These are phyloP conservation scores for Erythrolamprus reginae DNA, from an alignment of 2,113 vertebrate genomes.

Conservation along the genomic window DNA sequence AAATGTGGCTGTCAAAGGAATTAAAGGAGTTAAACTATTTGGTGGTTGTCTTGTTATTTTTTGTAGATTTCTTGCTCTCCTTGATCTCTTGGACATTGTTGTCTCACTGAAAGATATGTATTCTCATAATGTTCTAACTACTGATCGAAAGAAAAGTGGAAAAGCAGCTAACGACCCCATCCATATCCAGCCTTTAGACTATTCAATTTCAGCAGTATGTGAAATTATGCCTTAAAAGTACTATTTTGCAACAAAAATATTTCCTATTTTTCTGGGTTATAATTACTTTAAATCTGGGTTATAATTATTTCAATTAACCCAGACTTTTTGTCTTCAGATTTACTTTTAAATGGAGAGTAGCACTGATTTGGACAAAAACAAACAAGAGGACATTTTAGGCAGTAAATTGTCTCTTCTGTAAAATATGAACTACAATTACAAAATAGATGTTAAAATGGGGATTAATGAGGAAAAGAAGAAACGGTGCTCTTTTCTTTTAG, in stretches of 20 bases:
- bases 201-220: background rate
- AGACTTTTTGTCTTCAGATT: background rate
- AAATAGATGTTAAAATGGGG: background rate
- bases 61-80: background rate
- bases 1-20: background rate
- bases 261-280: background rate
- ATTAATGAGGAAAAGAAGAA: background rate
- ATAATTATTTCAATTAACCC: background rate
- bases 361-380: background rate
- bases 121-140: background rate
- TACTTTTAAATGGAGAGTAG: background rate
- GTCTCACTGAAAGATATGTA: background rate
- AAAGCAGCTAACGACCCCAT: background rate
- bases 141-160: background rate
- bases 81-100: background rate
- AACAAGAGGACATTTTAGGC: background rate
- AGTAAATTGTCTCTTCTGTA: background rate
- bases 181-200: background rate
- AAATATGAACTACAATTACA: background rate
- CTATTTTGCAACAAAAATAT: background rate
- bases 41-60: background rate
- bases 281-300: background rate
- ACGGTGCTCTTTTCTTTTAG: background rate
- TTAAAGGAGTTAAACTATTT: background rate
- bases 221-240: background rate